phyloP scores from a whole-genome alignment of 2,888 invertebrate genomes.

The Caenorhabditis zanzibari region DNA sequence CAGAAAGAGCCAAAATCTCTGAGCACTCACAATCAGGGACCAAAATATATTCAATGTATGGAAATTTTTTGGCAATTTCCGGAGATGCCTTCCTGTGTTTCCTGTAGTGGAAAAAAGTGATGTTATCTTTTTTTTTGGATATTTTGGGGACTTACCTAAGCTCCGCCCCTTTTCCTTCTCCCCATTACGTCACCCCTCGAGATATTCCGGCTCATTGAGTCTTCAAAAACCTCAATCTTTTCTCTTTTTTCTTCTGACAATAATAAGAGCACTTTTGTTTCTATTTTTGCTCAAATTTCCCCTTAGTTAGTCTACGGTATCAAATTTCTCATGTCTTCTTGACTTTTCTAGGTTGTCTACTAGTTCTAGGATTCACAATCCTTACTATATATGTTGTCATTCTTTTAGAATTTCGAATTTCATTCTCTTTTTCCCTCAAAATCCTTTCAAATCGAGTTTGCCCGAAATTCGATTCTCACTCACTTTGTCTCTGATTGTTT shows the following conservation, averaged over 20 bases:
- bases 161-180: background rate
- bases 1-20: background rate
- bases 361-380: background rate
- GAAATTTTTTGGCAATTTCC: slow-evolving; percentile 26
- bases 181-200: background rate
- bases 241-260: slow-evolving; percentile 4
- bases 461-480: slow-evolving; percentile 50
- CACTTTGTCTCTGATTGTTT: slow-evolving; percentile 35
- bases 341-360: slow-evolving; percentile 10
- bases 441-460: slow-evolving; percentile 39
- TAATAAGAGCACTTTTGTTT: background rate
- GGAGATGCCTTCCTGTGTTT: slow-evolving; percentile 11
- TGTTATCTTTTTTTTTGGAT: too few species aligned
- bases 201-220: slow-evolving; percentile 50
- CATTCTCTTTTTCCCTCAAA: background rate
- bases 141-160: too few species aligned
- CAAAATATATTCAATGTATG: slow-evolving; percentile 11
- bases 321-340: slow-evolving; percentile 15
- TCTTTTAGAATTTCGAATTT: background rate
- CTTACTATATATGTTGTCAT: background rate
- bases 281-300: slow-evolving; percentile 43
- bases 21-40: background rate
- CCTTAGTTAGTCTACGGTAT: background rate
- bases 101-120: background rate
- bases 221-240: slow-evolving; percentile 15